These are phyloP conservation scores for Disparrhopalites patrizii DNA, from an alignment of 2,888 invertebrate species.

Conservation along the genomic window DNA sequence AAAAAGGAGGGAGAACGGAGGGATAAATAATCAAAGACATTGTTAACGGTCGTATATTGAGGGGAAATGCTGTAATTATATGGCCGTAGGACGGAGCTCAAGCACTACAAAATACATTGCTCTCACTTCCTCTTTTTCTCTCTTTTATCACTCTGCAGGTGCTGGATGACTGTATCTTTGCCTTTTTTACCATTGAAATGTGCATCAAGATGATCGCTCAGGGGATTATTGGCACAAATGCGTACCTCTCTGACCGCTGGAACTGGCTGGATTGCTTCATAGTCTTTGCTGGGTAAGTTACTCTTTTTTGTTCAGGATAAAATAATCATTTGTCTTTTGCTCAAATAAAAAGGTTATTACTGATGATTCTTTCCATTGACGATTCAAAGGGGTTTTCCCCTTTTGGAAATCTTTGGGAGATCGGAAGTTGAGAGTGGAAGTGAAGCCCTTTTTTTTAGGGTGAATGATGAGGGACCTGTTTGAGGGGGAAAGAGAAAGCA, in stretches of 20 bases:
- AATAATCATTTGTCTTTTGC: too few species aligned
- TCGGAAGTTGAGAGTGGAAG: too few species aligned
- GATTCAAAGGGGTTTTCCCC: not conserved
- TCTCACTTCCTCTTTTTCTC: not conserved
- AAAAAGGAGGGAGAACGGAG: too few species aligned
- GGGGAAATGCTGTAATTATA: too few species aligned
- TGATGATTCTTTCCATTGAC: too few species aligned
- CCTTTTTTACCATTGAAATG: constrained; percentile 97
- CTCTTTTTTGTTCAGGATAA: too few species aligned
- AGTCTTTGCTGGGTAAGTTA: constrained; percentile 84
- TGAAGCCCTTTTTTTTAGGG: too few species aligned
- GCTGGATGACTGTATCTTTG: constrained; percentile 98
- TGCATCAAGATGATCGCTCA: constrained; percentile 97
- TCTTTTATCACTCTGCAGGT: constrained; percentile 57
- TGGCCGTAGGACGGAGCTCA: too few species aligned
- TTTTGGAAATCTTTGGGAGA: not conserved
- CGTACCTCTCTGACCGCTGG: constrained; percentile 98
- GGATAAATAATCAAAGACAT: not conserved
- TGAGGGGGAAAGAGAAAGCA: too few species aligned
- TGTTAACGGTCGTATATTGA: not conserved
- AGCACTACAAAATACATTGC: not conserved
- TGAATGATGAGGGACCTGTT: too few species aligned
- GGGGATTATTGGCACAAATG: constrained; percentile 89
- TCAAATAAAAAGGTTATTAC: too few species aligned
- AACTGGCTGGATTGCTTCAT: constrained; percentile 98